Evolutionary conservation across 1,140 invertebrate species (phyloP).

Genomic region (Bradysia coprophila): DNA sequence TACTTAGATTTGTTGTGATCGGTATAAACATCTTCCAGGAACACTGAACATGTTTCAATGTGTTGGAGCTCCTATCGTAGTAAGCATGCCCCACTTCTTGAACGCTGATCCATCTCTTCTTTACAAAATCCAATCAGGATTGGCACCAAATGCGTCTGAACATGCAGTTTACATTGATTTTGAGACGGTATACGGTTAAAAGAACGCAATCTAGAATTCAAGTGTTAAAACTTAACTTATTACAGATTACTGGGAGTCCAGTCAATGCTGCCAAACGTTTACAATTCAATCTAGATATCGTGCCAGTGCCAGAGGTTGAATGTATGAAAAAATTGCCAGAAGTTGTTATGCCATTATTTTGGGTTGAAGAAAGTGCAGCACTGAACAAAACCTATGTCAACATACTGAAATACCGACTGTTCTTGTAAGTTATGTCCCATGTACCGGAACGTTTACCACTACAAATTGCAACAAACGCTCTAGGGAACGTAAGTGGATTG

Average conservation of each 20-base stretch:
- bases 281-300: constrained; percentile 47
- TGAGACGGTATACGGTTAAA: constrained; percentile 41
- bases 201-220: no score
- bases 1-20: no score
- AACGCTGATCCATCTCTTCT: constrained; percentile 44
- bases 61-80: constrained; percentile 27
- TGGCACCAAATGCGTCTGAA: constrained; percentile 46
- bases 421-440: constrained; percentile 6
- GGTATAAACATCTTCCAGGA: constrained; percentile 40
- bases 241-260: constrained; percentile 46
- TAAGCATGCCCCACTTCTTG: constrained; percentile 63
- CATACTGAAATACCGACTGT: not conserved
- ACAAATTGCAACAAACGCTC: no score
- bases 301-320: constrained; percentile 42
- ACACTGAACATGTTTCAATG: constrained; percentile 40
- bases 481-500: no score
- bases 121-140: constrained; percentile 37
- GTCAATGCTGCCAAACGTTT: constrained; percentile 43
- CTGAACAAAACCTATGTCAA: not conserved
- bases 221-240: no score
- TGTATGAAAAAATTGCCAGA: constrained; percentile 38
- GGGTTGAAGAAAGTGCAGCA: constrained; percentile 50
- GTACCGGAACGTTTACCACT: no score
- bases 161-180: constrained; percentile 59
- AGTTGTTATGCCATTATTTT: constrained; percentile 46